Conservation (phyloP, 1,140 invertebrate genomes). For the Megalopta genalis region DNA sequence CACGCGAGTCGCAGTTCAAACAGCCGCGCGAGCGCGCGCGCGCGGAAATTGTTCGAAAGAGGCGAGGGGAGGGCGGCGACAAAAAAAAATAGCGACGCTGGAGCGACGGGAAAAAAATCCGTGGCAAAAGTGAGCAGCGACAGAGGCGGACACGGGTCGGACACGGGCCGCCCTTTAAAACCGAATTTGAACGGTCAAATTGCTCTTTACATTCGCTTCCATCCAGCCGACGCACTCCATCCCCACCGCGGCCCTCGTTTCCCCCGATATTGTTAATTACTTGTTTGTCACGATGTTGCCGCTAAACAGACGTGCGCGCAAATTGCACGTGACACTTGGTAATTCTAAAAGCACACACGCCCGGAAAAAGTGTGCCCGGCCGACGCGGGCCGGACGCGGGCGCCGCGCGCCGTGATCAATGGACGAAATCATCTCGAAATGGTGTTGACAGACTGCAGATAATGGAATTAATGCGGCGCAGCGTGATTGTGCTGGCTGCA, state of each 20-base stretch:
- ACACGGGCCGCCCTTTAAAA: constrained; percentile 22
- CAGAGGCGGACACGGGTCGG: neutral
- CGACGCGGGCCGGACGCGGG: no score
- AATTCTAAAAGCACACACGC: constrained; percentile 38
- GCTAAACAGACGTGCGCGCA: constrained; percentile 28
- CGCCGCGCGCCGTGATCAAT: neutral
- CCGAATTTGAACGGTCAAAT: constrained; percentile 42
- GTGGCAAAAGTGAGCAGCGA: no score
- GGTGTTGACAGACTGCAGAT: neutral
- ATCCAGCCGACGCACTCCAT: neutral
- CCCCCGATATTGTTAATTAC: constrained; percentile 44
- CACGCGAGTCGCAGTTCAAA: neutral
- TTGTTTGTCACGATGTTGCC: constrained; percentile 41
- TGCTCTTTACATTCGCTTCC: constrained; percentile 26
- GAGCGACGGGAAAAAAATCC: neutral
- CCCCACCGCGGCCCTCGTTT: no score
- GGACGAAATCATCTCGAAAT: constrained; percentile 1
- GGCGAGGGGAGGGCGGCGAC: neutral
- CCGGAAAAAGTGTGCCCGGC: neutral
- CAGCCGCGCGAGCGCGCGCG: no score
- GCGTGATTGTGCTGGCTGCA: neutral
- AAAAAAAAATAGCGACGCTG: no score
- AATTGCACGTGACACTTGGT: constrained; percentile 39
- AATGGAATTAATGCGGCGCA: constrained; percentile 9
- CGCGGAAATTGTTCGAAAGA: constrained; percentile 8